phyloP scores from a whole-genome alignment of 2,888 invertebrate genomes.

The Hydrotaea diabolus region DNA sequence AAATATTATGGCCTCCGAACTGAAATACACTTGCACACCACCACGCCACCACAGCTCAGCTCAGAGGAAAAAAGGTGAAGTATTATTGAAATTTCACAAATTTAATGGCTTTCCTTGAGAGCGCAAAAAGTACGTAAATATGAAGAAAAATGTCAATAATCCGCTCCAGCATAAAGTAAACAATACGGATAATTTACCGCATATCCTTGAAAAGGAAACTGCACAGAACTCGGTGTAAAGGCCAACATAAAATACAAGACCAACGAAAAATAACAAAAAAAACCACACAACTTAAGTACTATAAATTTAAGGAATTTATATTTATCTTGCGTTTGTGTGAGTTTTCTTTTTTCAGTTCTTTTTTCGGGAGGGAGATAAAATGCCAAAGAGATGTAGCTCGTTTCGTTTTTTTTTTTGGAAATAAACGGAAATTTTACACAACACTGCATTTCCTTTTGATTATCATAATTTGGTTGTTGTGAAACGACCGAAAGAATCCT shows the following conservation, averaged over 20 bases:
- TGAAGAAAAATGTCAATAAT: conserved; percentile 57
- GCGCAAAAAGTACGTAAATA: conserved; percentile 16
- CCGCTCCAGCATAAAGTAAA: conserved; percentile 32
- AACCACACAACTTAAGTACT: conserved; percentile 2
- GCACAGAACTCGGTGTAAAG: conserved; percentile 16
- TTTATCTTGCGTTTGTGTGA: background rate
- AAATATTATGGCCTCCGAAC: conserved; percentile 46
- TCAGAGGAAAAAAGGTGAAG: conserved; percentile 45
- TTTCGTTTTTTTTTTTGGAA: conserved; percentile 29
- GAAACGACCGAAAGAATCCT: conserved; percentile 10
- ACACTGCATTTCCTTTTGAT: conserved; percentile 60
- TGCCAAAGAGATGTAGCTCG: background rate
- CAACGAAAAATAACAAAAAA: background rate
- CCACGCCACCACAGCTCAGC: too few relatives aligned
- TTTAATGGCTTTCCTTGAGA: conserved; percentile 50
- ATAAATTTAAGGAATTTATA: conserved; percentile 28
- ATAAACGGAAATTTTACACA: conserved; percentile 55
- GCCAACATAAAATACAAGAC: background rate
- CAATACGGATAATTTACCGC: conserved; percentile 47
- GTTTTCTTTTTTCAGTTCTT: conserved; percentile 16
- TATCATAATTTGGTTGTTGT: conserved; percentile 53
- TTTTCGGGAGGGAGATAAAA: background rate
- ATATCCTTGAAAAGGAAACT: conserved; percentile 34
- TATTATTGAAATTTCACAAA: conserved; percentile 55
- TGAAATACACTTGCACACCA: background rate